These are phyloP conservation scores for Rutpela maculata DNA, from an alignment of 2,888 invertebrate species.

Conservation along the genomic window DNA sequence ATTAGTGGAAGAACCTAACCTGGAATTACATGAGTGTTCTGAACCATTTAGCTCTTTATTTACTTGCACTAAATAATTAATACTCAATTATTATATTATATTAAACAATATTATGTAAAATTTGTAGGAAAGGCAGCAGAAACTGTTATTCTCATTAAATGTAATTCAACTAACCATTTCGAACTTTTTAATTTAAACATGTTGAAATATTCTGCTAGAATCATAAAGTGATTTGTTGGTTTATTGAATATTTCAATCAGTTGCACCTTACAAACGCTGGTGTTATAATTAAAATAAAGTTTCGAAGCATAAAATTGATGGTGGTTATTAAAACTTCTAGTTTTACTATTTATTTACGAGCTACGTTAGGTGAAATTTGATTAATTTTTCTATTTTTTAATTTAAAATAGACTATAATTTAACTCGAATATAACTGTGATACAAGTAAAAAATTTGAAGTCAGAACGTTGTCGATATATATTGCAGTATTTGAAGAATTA, in stretches of 20 bases:
- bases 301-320: not conserved
- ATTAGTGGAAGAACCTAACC: too few relatives aligned
- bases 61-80: too few relatives aligned
- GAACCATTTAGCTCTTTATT: too few relatives aligned
- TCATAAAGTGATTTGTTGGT: not conserved
- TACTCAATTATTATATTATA: too few relatives aligned
- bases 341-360: not conserved
- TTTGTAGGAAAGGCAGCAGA: not conserved
- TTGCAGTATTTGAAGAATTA: too few relatives aligned
- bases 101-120: too few relatives aligned
- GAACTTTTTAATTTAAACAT: not conserved
- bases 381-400: not conserved
- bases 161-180: not conserved
- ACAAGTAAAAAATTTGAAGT: too few relatives aligned
- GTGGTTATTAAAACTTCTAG: not conserved
- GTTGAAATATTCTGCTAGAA: not conserved
- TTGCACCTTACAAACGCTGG: not conserved
- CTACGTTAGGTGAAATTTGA: not conserved
- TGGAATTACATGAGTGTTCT: too few relatives aligned
- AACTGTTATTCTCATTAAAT: not conserved
- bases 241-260: not conserved
- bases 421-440: too few relatives aligned
- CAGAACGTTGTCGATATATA: too few relatives aligned
- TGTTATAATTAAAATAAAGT: constrained; percentile 3
- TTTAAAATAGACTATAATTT: not conserved